Conservation (phyloP, 2,888 invertebrate genomes). For the Mechanitis messenoides region DNA sequence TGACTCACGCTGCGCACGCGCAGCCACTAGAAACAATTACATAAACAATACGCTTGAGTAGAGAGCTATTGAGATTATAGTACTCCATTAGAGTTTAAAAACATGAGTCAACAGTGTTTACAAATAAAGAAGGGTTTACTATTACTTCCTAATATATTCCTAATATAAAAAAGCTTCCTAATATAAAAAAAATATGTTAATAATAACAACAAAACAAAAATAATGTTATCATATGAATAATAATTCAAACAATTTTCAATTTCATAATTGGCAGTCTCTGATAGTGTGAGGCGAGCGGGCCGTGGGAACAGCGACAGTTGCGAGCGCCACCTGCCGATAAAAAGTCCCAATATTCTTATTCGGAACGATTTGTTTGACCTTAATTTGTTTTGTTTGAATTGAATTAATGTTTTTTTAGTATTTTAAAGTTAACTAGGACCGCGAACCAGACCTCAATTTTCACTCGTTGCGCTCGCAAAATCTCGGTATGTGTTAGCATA, state of each 20-base stretch:
- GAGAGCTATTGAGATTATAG: neutral
- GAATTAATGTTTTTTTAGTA: slow-evolving; percentile 17
- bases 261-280: slow-evolving; percentile 69
- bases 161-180: too few species aligned
- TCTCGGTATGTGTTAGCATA: too few species aligned
- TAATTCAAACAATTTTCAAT: slow-evolving; percentile 35
- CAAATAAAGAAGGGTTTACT: neutral
- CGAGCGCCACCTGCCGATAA: slow-evolving; percentile 60
- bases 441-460: too few species aligned
- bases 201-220: slow-evolving; percentile 15
- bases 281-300: slow-evolving; percentile 47
- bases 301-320: slow-evolving; percentile 75
- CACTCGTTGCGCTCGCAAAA: too few species aligned
- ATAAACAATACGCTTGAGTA: slow-evolving; percentile 17
- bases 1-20: slow-evolving; percentile 30
- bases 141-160: neutral
- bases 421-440: slow-evolving; percentile 2
- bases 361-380: slow-evolving; percentile 64
- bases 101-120: neutral
- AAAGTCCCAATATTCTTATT: slow-evolving; percentile 70
- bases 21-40: slow-evolving; percentile 21
- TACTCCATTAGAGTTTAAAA: neutral
- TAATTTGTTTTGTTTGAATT: slow-evolving; percentile 35
- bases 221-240: slow-evolving; percentile 18
- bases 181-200: slow-evolving; percentile 2